phyloP scores from a whole-genome alignment of 2,888 invertebrate genomes.

The Perithous albicinctus region DNA sequence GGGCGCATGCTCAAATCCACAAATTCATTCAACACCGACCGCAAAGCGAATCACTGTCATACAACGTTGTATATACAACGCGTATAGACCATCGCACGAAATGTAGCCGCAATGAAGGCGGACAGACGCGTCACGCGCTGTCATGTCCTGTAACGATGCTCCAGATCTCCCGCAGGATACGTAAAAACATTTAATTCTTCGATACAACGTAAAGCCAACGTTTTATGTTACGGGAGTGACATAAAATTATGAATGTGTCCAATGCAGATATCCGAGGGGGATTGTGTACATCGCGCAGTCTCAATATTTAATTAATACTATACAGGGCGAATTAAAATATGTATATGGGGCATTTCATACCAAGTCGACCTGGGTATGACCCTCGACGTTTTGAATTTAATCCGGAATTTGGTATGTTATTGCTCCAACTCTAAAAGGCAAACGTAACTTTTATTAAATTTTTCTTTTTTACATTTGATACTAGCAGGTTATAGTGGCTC shows the following conservation, averaged over 20 bases:
- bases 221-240: constrained; percentile 34
- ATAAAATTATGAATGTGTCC: constrained; percentile 24
- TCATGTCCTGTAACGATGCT: constrained; percentile 52
- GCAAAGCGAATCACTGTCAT: constrained; percentile 81
- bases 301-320: constrained; percentile 12
- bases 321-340: background rate
- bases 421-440: too few relatives aligned
- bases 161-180: constrained; percentile 34
- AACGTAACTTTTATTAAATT: background rate
- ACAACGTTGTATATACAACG: background rate
- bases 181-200: constrained; percentile 45
- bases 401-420: too few relatives aligned
- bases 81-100: constrained; percentile 10
- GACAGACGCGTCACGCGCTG: constrained; percentile 40
- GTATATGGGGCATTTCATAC: too few relatives aligned
- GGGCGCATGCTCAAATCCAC: constrained; percentile 68
- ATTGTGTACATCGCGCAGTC: background rate
- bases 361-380: too few relatives aligned
- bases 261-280: constrained; percentile 5
- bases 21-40: constrained; percentile 79
- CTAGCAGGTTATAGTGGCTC: too few relatives aligned
- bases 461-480: too few relatives aligned
- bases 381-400: too few relatives aligned
- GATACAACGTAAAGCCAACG: constrained; percentile 20
- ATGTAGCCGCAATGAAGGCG: constrained; percentile 6